phyloP scores from a whole-genome alignment of 37 sponge, comb jelly and placozoan species.

The Crambe crambe region DNA sequence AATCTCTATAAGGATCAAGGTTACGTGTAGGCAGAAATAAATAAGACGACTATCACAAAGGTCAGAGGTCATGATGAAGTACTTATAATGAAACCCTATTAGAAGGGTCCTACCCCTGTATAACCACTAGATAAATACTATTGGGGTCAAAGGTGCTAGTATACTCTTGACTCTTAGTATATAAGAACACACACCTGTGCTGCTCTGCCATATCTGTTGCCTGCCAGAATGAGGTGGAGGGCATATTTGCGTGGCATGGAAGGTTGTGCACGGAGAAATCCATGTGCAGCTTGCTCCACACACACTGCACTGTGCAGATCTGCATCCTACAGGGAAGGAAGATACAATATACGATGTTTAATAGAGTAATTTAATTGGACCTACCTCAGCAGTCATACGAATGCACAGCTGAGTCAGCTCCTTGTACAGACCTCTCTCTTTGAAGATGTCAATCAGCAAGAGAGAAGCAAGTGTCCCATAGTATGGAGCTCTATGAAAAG shows the following conservation, averaged over 20 bases:
- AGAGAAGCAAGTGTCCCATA: slow-evolving; percentile 70
- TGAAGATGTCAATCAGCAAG: slow-evolving; percentile 70
- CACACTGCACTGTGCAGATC: slow-evolving; percentile 81
- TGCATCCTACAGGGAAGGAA: slow-evolving; percentile 25
- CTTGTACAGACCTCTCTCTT: slow-evolving; percentile 64
- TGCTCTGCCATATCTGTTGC: slow-evolving; percentile 77
- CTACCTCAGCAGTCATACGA: slow-evolving; percentile 53
- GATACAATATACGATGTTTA: neutral
- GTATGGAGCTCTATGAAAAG: slow-evolving; percentile 69
- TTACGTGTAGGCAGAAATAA: no score
- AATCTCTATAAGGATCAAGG: slow-evolving; percentile 13
- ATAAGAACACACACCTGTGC: slow-evolving; percentile 51
- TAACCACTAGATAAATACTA: no score
- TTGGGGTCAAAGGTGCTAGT: no score
- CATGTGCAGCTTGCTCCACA: slow-evolving; percentile 93
- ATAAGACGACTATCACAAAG: no score
- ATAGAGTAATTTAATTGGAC: neutral
- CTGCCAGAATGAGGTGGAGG: slow-evolving; percentile 85
- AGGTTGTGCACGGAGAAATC: slow-evolving; percentile 64
- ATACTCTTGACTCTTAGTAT: neutral
- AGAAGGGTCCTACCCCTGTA: no score
- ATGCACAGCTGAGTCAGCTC: slow-evolving; percentile 63
- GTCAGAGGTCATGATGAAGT: no score
- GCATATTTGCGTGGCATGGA: slow-evolving; percentile 84
- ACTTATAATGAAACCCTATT: no score